phyloP scores from a whole-genome alignment of 2,113 vertebrate genomes.

The Capreolus pygargus region DNA sequence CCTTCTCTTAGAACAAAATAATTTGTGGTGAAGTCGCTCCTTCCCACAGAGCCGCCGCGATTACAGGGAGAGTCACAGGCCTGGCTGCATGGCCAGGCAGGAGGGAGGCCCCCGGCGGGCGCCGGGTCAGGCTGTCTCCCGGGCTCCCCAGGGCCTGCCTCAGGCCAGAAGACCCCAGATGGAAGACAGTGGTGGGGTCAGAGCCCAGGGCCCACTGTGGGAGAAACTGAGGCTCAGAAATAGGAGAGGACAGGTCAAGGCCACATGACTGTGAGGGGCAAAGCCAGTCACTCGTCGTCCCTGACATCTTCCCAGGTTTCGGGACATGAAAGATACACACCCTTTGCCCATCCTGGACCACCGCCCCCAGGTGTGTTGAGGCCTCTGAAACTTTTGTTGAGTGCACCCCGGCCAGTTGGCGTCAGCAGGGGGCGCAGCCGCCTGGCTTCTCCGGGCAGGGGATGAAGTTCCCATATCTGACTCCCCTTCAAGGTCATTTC shows the following conservation, averaged over 20 bases:
- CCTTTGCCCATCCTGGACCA: background rate
- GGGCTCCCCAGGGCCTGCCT: background rate
- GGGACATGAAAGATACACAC: background rate
- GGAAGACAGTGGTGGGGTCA: background rate
- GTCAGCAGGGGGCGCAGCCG: conserved; percentile 46
- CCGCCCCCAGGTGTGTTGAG: background rate
- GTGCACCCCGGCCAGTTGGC: fast-evolving
- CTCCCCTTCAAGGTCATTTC: conserved; percentile 53
- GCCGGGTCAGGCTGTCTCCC: background rate
- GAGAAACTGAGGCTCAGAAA: background rate
- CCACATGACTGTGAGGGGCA: background rate
- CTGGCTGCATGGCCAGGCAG: background rate
- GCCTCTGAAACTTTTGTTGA: background rate
- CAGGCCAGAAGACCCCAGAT: background rate
- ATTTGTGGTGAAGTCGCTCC: conserved; percentile 63
- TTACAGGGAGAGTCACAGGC: background rate
- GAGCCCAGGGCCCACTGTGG: background rate
- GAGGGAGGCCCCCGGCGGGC: background rate
- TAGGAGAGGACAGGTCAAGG: background rate
- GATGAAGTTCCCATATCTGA: background rate
- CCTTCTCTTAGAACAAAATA: conserved; percentile 72
- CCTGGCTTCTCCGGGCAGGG: background rate
- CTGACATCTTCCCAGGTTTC: background rate
- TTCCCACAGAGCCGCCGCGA: conserved; percentile 41
- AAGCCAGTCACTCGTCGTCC: background rate